These are phyloP conservation scores for Mycalesis mineus DNA, from an alignment of 2,888 invertebrate genomes.

Conservation along the genomic window DNA sequence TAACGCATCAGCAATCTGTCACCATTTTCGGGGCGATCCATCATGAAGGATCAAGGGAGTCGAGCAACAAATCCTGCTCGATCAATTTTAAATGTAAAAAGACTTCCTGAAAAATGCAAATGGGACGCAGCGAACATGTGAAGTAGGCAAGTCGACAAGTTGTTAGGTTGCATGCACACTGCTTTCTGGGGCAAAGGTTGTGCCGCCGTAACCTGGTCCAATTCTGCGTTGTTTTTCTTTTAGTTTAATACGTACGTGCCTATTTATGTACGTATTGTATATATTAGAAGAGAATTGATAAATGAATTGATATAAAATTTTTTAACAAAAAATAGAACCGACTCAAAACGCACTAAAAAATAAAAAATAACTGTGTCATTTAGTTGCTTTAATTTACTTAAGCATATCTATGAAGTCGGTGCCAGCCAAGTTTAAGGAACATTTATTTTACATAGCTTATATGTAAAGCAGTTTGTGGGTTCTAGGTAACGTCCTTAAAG, in stretches of 20 bases:
- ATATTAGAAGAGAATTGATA: neutral
- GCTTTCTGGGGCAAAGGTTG: neutral
- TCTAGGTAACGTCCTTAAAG: no score
- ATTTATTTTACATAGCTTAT: no score
- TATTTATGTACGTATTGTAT: neutral
- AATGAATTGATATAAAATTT: neutral
- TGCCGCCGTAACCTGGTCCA: neutral
- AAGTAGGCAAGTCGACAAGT: slow-evolving; percentile 35
- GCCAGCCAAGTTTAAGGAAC: no score
- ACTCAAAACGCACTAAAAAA: no score
- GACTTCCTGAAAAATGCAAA: slow-evolving; percentile 55
- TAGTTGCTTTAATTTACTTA: no score
- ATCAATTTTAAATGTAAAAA: slow-evolving; percentile 50
- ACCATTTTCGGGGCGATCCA: slow-evolving; percentile 20
- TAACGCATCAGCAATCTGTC: slow-evolving; percentile 16
- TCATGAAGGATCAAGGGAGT: slow-evolving; percentile 39
- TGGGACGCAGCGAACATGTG: slow-evolving; percentile 52
- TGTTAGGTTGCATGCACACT: slow-evolving; percentile 12
- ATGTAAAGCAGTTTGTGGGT: no score
- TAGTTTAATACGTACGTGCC: neutral
- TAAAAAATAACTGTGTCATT: no score
- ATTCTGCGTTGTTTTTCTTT: neutral
- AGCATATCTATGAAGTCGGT: no score
- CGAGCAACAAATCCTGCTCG: slow-evolving; percentile 42
- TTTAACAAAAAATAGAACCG: no score